Conservation (phyloP, 2,113 vertebrate genomes). For the Nothocercus julius region DNA sequence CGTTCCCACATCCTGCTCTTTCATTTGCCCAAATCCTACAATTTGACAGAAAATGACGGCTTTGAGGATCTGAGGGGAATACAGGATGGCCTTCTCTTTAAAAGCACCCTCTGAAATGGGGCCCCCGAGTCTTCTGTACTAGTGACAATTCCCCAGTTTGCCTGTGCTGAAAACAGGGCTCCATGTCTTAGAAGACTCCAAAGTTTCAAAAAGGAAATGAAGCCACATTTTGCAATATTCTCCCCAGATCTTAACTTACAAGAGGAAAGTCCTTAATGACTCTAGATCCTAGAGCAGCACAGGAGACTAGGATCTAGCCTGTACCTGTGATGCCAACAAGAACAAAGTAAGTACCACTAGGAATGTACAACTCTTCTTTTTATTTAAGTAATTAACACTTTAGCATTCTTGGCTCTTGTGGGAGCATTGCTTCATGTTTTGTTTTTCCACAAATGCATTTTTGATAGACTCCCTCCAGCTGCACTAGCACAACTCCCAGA, state of each 20-base stretch:
- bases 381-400: neutral
- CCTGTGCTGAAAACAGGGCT: neutral
- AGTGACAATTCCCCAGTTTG: neutral
- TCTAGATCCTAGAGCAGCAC: neutral
- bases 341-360: neutral
- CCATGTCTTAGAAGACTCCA: neutral
- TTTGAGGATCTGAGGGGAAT: neutral
- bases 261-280: neutral
- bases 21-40: neutral
- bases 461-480: neutral
- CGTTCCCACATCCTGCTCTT: neutral
- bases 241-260: neutral
- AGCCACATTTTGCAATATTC: neutral
- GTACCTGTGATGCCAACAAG: neutral
- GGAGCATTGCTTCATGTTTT: neutral
- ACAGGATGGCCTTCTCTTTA: neutral
- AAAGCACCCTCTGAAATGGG: neutral
- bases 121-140: neutral
- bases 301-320: neutral
- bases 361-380: neutral
- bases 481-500: neutral
- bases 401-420: neutral
- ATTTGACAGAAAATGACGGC: neutral
- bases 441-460: neutral
- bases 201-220: neutral